Percentiles rank a stretch among this genome's conserved stretches.
phyloP scores from a whole-genome alignment of 2,888 invertebrate genomes.

The Trichopoda pennipes region DNA sequence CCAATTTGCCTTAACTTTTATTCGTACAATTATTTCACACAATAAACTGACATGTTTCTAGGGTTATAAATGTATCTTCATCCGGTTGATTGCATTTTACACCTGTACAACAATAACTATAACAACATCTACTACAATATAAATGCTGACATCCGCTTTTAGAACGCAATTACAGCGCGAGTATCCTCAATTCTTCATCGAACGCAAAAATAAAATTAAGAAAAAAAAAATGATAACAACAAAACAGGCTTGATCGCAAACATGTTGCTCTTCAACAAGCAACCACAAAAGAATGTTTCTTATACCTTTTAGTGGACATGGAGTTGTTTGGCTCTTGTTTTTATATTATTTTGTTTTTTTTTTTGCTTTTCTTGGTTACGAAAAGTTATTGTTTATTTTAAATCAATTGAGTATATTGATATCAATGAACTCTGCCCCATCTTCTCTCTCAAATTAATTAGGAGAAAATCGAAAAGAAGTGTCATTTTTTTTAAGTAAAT shows the following conservation, averaged over 20 bases:
- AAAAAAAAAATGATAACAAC: slow-evolving; percentile 7
- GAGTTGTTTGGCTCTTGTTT: slow-evolving; percentile 3
- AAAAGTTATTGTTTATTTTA: slow-evolving; percentile 13
- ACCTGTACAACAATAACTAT: slow-evolving; percentile 76
- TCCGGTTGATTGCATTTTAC: slow-evolving; percentile 77
- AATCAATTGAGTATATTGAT: slow-evolving; percentile 18
- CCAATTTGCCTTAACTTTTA: slow-evolving; percentile 33
- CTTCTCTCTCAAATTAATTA: neutral
- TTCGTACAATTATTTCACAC: slow-evolving; percentile 50
- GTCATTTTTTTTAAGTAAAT: too few relatives aligned
- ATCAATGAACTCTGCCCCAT: too few relatives aligned
- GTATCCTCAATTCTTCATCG: slow-evolving; percentile 50
- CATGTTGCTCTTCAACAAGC: slow-evolving; percentile 31
- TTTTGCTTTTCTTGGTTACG: neutral
- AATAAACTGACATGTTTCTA: slow-evolving; percentile 52
- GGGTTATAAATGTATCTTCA: slow-evolving; percentile 64
- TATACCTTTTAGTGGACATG: slow-evolving; percentile 35
- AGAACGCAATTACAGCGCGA: slow-evolving; percentile 59
- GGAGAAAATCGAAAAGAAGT: neutral
- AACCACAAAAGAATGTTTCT: slow-evolving; percentile 53
- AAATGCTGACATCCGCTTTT: slow-evolving; percentile 65
- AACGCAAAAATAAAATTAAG: slow-evolving; percentile 17
- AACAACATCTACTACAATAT: slow-evolving; percentile 55
- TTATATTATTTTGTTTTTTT: neutral
- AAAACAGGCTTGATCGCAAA: slow-evolving; percentile 48